Base-by-base conservation (phyloP, 2,888 invertebrate species). In the Parochlus steinenii region DNA sequence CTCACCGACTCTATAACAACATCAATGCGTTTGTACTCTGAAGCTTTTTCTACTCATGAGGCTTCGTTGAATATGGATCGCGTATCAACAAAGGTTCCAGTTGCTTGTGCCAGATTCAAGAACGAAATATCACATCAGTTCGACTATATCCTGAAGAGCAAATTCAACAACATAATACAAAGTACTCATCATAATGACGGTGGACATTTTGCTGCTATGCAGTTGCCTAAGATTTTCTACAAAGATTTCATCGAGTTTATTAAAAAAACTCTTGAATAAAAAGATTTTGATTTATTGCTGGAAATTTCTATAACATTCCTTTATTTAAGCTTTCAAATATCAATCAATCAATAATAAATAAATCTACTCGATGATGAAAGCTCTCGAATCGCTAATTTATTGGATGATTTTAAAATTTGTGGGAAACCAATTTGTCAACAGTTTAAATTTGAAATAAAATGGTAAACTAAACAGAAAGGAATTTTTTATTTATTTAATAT, bases 1-100 rank as follows among this genome's bases (percentile, higher is more conserved):
- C 52, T 71, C 0, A 69, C 74, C 1, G 69, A 70, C 33, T 71
- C 72, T 6, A 77, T 83, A 7, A 76, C 77, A 0, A 73, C 81
- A 0, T 75, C 82, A 0, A 64, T 72, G 58, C 64, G 87, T 23
- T 56, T 82, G 16, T 89, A 86, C 49, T 56, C 77, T 1, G 85
- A 87, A 51, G 51, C 49, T 0, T 62, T 69, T 14, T 63, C 48
- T 22, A 51, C 48, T 17, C 41, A 46, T 2, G 42, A 53, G 16
- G 39, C 46, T 2, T 46, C 36, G 0, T 41, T 58, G 20, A 48
- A 54, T 2, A 41, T 65, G 17, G 63, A 65, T 14, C 40, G 49
- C 3, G 34, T 49, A 0, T 48, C 49, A 3, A 38, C 52, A 1
- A 29, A 37, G 3, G 48, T 52, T 1, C 54, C 54, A 1, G 47